These are phyloP conservation scores for Pachymerium ferrugineum DNA, from an alignment of 2,888 invertebrate species.

Conservation along the genomic window DNA sequence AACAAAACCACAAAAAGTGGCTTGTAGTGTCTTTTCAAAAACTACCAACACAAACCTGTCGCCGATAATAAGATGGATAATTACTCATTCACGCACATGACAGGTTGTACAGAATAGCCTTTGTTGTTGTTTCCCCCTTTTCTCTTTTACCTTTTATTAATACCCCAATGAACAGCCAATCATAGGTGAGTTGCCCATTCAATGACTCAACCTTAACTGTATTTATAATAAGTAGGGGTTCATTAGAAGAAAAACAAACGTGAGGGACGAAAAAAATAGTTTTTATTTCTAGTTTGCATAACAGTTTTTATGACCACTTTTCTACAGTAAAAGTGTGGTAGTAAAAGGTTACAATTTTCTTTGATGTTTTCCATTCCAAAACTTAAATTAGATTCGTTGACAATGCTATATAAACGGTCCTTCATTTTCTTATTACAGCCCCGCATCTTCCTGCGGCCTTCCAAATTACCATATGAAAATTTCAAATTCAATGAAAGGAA, in stretches of 20 bases:
- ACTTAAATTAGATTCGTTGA: not conserved
- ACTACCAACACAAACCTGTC: conserved; percentile 4
- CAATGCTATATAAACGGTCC: not conserved
- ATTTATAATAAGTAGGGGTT: too few relatives aligned
- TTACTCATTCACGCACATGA: not conserved
- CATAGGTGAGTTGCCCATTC: not conserved
- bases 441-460: not conserved
- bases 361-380: not conserved
- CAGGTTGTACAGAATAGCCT: not conserved
- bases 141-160: not conserved
- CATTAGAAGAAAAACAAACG: too few relatives aligned
- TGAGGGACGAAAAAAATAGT: too few relatives aligned
- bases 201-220: too few relatives aligned
- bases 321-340: not conserved
- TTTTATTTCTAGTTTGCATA: too few relatives aligned
- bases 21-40: not conserved
- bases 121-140: too few relatives aligned
- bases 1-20: not conserved
- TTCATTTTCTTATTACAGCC: not conserved
- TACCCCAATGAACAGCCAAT: not conserved
- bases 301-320: not conserved
- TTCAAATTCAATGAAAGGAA: not conserved
- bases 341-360: not conserved
- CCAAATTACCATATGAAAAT: conserved; percentile 9
- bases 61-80: not conserved